phyloP scores from a whole-genome alignment of 2,888 invertebrate genomes.

The Nephrocerus scutellatus region DNA sequence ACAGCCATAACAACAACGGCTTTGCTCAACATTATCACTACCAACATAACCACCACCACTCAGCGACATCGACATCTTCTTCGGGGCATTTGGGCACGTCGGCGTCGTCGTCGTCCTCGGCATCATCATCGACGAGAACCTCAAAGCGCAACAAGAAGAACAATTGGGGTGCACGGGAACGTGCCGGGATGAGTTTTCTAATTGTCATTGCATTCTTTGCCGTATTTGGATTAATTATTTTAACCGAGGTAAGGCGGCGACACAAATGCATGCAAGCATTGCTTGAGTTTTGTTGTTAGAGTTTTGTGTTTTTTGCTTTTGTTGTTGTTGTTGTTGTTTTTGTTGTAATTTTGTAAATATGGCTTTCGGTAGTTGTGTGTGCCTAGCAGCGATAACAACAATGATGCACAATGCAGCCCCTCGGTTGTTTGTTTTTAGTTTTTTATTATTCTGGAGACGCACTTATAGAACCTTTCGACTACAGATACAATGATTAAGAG shows the following conservation, averaged over 20 bases:
- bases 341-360: constrained; percentile 4
- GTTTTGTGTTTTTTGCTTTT: constrained; percentile 5
- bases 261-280: not conserved
- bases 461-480: too few species aligned
- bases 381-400: too few species aligned
- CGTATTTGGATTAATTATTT: constrained; percentile 78
- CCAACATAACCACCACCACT: constrained; percentile 26
- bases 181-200: constrained; percentile 83
- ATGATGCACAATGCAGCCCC: too few species aligned
- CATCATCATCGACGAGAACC: constrained; percentile 31
- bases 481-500: too few species aligned
- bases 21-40: constrained; percentile 29
- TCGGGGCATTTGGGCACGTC: constrained; percentile 22
- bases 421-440: too few species aligned
- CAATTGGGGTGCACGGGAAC: constrained; percentile 55
- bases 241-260: constrained; percentile 65
- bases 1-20: constrained; percentile 21
- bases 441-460: too few species aligned
- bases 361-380: too few species aligned
- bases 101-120: constrained; percentile 19
- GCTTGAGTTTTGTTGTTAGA: not conserved
- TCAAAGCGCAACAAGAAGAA: constrained; percentile 42
- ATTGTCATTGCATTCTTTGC: constrained; percentile 86
- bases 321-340: too few species aligned
- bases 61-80: constrained; percentile 21